These are phyloP conservation scores for Malaclemys terrapin DNA, from an alignment of 2,113 vertebrate species.

Conservation along the genomic window DNA sequence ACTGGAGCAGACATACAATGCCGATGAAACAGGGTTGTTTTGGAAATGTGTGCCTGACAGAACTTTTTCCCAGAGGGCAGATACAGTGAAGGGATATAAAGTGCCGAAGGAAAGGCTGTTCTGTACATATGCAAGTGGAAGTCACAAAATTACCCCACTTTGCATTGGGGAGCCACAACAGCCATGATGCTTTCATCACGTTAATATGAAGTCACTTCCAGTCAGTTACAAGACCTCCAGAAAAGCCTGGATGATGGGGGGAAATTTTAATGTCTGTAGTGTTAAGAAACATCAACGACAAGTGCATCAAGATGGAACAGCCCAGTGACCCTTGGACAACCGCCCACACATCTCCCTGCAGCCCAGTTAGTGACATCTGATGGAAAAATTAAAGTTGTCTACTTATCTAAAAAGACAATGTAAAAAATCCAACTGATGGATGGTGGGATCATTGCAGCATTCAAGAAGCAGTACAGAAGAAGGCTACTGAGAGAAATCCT, in stretches of 20 bases:
- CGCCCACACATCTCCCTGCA: neutral
- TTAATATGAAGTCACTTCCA: neutral
- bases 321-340: neutral
- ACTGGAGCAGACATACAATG: neutral
- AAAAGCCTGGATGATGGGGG: neutral
- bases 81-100: neutral
- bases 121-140: neutral
- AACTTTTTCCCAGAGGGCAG: neutral
- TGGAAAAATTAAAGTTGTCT: neutral
- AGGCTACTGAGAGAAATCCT: neutral
- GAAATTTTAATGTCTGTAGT: neutral
- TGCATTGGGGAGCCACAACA: neutral
- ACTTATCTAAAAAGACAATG: neutral
- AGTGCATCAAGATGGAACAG: neutral
- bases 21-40: neutral
- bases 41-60: neutral
- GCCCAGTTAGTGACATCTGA: neutral
- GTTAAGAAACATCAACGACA: neutral
- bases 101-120: neutral
- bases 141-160: neutral
- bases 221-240: neutral
- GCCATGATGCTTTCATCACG: neutral
- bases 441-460: neutral
- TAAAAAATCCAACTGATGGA: neutral
- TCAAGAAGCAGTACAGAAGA: neutral